phyloP scores from a whole-genome alignment of 2,113 vertebrate species.

The Emydura subglobosa region DNA sequence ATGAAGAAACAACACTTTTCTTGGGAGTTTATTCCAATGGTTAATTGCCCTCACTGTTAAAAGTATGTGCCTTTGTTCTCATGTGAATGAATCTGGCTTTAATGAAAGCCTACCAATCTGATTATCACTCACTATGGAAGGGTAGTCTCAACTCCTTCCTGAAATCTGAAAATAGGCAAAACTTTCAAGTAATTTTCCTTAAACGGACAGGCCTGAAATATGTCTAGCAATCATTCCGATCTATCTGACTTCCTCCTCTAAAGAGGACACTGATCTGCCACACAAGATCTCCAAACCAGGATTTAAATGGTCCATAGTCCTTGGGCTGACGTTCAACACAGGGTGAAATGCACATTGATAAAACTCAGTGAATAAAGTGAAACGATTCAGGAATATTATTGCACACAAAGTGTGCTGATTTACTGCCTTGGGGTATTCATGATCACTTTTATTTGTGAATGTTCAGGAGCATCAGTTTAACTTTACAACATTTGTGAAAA shows the following conservation, averaged over 20 bases:
- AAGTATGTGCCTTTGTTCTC: not conserved
- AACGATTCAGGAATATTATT: not conserved
- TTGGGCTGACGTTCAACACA: accelerated
- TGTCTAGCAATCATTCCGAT: not conserved
- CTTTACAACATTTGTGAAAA: not conserved
- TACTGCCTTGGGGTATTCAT: not conserved
- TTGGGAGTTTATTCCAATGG: too few species aligned
- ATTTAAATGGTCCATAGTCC: not conserved
- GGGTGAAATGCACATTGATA: not conserved
- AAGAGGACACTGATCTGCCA: not conserved
- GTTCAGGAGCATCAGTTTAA: conserved; percentile 7
- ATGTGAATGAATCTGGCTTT: not conserved
- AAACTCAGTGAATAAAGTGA: not conserved
- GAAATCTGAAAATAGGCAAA: not conserved
- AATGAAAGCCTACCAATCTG: not conserved
- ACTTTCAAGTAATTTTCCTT: not conserved
- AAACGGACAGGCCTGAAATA: not conserved
- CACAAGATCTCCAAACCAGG: not conserved
- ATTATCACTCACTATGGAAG: not conserved
- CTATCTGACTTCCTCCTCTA: not conserved
- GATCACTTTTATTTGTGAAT: not conserved
- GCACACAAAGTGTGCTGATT: not conserved
- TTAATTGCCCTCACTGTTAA: not conserved
- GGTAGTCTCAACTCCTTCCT: not conserved
- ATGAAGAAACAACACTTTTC: too few species aligned